Evolutionary conservation across 2,113 vertebrate species (phyloP).

Genomic region (Sorex araneus): DNA sequence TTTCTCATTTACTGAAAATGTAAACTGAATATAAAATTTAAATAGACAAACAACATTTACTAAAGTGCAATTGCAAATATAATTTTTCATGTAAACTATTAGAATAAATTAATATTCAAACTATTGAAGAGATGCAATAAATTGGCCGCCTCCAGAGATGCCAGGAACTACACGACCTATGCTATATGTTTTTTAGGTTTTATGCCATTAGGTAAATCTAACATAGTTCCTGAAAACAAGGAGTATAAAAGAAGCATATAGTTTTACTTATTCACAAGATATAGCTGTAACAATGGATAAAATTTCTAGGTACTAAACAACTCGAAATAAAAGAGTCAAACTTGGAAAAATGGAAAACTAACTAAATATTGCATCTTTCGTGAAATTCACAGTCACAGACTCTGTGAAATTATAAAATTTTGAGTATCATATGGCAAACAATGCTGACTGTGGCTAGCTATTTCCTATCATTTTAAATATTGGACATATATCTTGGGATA

Average conservation of each 20-base stretch:
- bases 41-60: background rate
- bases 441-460: conserved; percentile 43
- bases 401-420: conserved; percentile 32
- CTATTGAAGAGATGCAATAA: conserved; percentile 37
- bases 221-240: conserved; percentile 1
- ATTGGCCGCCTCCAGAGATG: background rate
- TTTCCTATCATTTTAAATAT: conserved; percentile 18
- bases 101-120: conserved; percentile 41
- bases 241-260: background rate
- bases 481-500: background rate
- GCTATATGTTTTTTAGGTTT: background rate
- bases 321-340: conserved; percentile 51
- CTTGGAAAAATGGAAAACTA: conserved; percentile 42
- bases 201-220: background rate
- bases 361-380: conserved; percentile 32
- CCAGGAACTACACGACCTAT: background rate
- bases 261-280: conserved; percentile 47
- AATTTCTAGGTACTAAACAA: background rate
- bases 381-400: conserved; percentile 49
- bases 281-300: conserved; percentile 23
- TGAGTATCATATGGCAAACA: conserved; percentile 46
- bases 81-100: conserved; percentile 16
- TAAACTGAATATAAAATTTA: conserved; percentile 49
- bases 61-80: conserved; percentile 11
- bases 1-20: conserved; percentile 53